Evolutionary conservation across 1,140 invertebrate genomes (phyloP).

Genomic region (Pogonomyrmex californicus): DNA sequence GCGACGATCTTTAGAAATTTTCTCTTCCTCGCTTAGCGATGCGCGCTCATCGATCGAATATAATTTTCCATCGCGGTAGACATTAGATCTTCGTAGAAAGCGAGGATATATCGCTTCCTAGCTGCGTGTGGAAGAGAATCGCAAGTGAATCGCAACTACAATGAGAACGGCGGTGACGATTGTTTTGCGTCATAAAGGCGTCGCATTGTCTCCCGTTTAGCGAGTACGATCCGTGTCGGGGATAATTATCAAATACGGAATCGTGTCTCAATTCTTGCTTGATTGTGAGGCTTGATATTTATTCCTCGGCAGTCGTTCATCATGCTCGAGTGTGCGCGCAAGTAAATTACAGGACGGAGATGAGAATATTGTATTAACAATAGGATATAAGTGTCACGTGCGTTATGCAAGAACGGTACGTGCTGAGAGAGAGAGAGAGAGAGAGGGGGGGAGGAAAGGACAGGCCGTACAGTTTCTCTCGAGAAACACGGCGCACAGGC

Average conservation of each 20-base stretch:
- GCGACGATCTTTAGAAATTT: too few relatives aligned
- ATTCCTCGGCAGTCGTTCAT: not conserved
- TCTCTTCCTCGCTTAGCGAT: not conserved
- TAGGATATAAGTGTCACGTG: slow-evolving; percentile 36
- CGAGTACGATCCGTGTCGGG: slow-evolving; percentile 6
- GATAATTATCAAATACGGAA: slow-evolving; percentile 50
- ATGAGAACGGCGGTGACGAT: slow-evolving; percentile 31
- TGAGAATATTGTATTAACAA: slow-evolving; percentile 55
- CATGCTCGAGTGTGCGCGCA: not conserved
- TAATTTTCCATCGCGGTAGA: slow-evolving; percentile 12
- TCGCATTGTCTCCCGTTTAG: slow-evolving; percentile 51
- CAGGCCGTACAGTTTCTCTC: slow-evolving; percentile 22
- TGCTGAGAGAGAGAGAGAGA: too few relatives aligned
- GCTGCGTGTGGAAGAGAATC: not conserved
- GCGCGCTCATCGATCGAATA: not conserved
- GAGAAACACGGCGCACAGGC: not conserved
- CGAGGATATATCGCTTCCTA: slow-evolving; percentile 21
- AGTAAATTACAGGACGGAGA: slow-evolving; percentile 44
- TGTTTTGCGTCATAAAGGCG: slow-evolving; percentile 50
- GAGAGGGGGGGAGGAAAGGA: not conserved
- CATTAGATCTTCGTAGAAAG: slow-evolving; percentile 49
- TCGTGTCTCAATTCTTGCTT: slow-evolving; percentile 37
- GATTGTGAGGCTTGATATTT: slow-evolving; percentile 15
- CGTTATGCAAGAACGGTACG: slow-evolving; percentile 35
- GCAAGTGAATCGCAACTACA: slow-evolving; percentile 33